These are phyloP conservation scores for Martes flavigula DNA, from an alignment of 2,797 vertebrate genomes.

Conservation along the genomic window DNA sequence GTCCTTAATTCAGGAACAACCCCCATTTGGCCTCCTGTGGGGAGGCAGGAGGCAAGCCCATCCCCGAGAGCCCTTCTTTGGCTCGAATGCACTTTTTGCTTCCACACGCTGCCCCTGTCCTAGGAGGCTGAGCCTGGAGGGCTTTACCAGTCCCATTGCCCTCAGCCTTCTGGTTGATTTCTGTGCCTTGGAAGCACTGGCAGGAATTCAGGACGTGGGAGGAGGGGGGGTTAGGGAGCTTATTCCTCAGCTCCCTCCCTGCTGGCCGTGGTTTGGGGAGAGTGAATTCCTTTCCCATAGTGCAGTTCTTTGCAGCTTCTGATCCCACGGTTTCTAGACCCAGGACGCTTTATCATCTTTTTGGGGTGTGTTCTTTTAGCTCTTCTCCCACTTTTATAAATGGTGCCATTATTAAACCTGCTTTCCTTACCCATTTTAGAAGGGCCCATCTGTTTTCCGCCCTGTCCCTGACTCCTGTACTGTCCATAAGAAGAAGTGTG, in stretches of 20 bases:
- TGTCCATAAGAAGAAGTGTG: not conserved
- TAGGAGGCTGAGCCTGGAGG: not conserved
- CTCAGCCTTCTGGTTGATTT: conserved; percentile 12
- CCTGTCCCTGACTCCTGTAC: not conserved
- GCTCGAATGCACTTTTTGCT: not conserved
- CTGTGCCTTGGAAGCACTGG: not conserved
- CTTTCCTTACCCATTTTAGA: not conserved
- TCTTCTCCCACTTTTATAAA: conserved; percentile 14
- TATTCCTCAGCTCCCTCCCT: not conserved
- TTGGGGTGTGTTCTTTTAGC: not conserved
- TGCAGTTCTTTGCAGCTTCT: not conserved
- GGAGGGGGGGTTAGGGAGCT: too few species aligned
- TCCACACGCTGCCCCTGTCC: not conserved
- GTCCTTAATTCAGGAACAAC: not conserved
- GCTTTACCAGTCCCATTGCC: not conserved
- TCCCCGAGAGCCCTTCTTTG: not conserved
- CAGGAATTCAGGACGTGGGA: not conserved
- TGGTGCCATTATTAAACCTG: not conserved
- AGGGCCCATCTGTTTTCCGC: not conserved
- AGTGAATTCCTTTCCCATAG: not conserved
- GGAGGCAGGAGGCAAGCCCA: not conserved
- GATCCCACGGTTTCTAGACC: not conserved
- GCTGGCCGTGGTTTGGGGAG: not conserved
- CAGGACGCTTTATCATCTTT: not conserved
- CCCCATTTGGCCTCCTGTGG: not conserved